Percentiles rank a stretch among this genome's conserved stretches.
These are phyloP conservation scores for Ovibos moschatus DNA, from an alignment of 2,113 vertebrate genomes.

Conservation along the genomic window DNA sequence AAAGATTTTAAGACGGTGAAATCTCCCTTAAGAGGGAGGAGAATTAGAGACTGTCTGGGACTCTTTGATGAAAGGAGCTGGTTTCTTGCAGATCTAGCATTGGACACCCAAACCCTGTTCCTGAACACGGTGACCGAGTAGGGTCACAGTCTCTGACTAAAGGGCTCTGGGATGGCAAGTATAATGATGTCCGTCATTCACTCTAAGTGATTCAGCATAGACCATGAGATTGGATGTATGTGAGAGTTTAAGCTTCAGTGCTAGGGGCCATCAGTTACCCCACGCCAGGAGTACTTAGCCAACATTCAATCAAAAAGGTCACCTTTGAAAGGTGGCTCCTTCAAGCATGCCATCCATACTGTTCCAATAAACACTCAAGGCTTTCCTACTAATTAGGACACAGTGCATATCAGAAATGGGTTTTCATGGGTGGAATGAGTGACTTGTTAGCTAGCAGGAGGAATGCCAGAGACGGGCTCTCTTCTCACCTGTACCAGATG, in stretches of 20 bases:
- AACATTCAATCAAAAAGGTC: background rate
- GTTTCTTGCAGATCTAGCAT: background rate
- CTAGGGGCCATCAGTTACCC: background rate
- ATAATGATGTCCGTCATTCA: background rate
- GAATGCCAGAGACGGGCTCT: background rate
- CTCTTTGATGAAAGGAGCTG: background rate
- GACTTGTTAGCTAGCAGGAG: background rate
- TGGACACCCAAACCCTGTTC: background rate
- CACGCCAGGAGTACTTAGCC: background rate
- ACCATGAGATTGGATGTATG: background rate
- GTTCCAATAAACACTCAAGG: background rate
- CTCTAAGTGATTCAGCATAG: background rate
- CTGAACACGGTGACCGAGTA: background rate
- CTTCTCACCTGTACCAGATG: background rate
- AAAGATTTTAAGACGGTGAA: constrained; percentile 40
- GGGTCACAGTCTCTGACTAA: background rate
- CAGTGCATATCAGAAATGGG: background rate
- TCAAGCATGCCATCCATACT: background rate
- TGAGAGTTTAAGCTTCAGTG: background rate
- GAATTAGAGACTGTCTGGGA: background rate
- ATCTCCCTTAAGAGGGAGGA: background rate
- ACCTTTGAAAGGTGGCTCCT: background rate
- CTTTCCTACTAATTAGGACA: background rate
- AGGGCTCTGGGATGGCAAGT: background rate
- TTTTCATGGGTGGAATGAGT: background rate